These are phyloP conservation scores for Mamestra brassicae DNA, from an alignment of 2,888 invertebrate genomes.

Conservation along the genomic window DNA sequence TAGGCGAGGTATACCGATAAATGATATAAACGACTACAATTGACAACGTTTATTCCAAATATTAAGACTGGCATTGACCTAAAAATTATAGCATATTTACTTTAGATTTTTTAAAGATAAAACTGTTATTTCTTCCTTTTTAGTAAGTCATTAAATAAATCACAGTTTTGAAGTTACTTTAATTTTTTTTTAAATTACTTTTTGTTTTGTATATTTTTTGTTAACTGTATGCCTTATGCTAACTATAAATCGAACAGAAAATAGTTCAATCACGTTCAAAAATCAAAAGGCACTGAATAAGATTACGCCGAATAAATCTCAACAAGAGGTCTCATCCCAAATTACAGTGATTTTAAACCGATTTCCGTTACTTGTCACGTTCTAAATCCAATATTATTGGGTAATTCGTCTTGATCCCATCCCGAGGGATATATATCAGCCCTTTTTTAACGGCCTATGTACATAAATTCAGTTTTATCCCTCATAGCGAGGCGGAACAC, in stretches of 20 bases:
- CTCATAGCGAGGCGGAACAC: conserved; percentile 40
- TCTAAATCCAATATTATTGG: conserved; percentile 62
- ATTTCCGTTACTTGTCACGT: conserved; percentile 53
- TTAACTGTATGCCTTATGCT: background rate
- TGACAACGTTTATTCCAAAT: too few relatives aligned
- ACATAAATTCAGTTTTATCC: conserved; percentile 64
- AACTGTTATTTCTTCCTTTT: too few relatives aligned
- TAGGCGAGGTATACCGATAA: too few relatives aligned
- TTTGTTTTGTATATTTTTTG: background rate
- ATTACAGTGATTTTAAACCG: conserved; percentile 58
- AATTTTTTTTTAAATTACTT: too few relatives aligned
- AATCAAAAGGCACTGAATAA: conserved; percentile 2
- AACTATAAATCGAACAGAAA: background rate
- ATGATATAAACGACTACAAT: too few relatives aligned
- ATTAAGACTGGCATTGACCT: too few relatives aligned
- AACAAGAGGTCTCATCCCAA: conserved; percentile 23
- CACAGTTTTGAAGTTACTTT: too few relatives aligned
- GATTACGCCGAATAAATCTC: conserved; percentile 30
- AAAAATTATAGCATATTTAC: too few relatives aligned
- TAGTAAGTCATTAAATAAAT: too few relatives aligned
- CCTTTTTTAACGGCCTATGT: conserved; percentile 65
- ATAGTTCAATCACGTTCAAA: background rate
- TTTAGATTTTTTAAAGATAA: too few relatives aligned
- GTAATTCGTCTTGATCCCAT: conserved; percentile 65
- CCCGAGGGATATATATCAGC: conserved; percentile 55